Base-by-base conservation (phyloP, 2,888 invertebrate species). In the Hylaea fasciaria region DNA sequence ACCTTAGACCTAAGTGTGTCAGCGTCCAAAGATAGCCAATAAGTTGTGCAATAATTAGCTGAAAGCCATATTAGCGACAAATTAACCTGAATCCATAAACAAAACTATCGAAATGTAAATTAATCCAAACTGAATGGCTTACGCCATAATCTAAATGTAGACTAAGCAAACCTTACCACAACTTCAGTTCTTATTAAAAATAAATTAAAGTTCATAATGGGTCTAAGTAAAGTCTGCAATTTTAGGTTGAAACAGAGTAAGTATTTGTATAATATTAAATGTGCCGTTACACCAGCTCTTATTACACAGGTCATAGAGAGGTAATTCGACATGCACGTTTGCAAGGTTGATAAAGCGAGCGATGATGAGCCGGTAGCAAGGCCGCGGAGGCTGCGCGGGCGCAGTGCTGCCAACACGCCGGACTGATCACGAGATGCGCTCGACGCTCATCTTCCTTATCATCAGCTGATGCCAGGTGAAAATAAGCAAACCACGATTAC, bases 401-500 rank as follows among this genome's bases (percentile, higher is more conserved):
- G 78, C 90, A 87, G 73, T 83, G 80, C 81, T 89, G 72, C 91
- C 91, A 92, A 90, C 91, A 70, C 75, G 46, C 72, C 83, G 74
- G 70, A 70, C 69, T 70, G 77, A 88, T 91, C 91, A 91, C 91
- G 91, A 91, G 91, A 89, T 89, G 81, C 70, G 79, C 83, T 80
- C 87, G 81, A 81, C 70, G 79, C 83, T 80, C 87, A 81, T 87
- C 87, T 86, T 85, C 56, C 83, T 89, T 91, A 89, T 91, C 87
- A 88, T 87, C 89, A 87, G 89, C 87, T 89, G 89, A 88, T 87
- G 80, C 74, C 69, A 72, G 68, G 72, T 69, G 76, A 75, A 76
- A 83, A 83, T 77, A 76, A 72, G 72, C 69, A 61, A 71, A 68
- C 63, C 80, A 79, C 78, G 79, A 78, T 64, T 65, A 44, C 61